Evolutionary conservation across 1,140 invertebrate species (phyloP).

Genomic region (Bombus ignitus): DNA sequence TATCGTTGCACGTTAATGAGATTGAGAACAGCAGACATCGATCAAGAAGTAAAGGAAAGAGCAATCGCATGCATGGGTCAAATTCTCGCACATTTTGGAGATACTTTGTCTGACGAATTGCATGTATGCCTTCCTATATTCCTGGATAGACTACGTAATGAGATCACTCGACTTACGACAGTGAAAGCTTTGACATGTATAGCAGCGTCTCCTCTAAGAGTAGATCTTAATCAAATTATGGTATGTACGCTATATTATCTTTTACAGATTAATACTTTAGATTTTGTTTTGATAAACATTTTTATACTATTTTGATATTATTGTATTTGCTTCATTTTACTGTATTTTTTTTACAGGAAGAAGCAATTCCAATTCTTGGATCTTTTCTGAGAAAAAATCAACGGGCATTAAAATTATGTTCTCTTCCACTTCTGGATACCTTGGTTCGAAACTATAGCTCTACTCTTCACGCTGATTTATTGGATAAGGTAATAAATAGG

Average conservation of each 20-base stretch:
- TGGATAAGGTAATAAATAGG: conserved; percentile 85
- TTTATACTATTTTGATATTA: conserved; percentile 1
- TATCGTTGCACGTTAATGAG: conserved; percentile 93
- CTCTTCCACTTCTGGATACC: conserved; percentile 94
- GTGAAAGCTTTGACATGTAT: conserved; percentile 98
- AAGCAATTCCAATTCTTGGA: conserved; percentile 95
- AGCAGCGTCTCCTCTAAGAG: conserved; percentile 93
- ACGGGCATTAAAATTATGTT: conserved; percentile 95
- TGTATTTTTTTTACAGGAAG: conserved; percentile 83
- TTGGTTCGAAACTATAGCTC: conserved; percentile 93
- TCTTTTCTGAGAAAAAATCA: conserved; percentile 99
- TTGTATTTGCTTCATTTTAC: neutral
- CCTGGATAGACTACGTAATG: conserved; percentile 96
- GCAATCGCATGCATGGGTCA: conserved; percentile 99
- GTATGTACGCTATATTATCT: conserved; percentile 77
- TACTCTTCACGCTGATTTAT: conserved; percentile 87
- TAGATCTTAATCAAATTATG: conserved; percentile 93
- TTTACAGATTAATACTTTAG: neutral
- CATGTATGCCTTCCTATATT: conserved; percentile 95
- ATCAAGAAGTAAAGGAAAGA: conserved; percentile 99
- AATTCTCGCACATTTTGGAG: conserved; percentile 95
- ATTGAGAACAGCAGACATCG: conserved; percentile 97
- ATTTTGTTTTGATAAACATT: neutral
- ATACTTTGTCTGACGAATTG: conserved; percentile 89
- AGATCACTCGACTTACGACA: conserved; percentile 97